Evolutionary conservation across 1,140 invertebrate species (phyloP), one percentile per base, ranked within the genome.

Genomic region (Helicoverpa armigera): DNA sequence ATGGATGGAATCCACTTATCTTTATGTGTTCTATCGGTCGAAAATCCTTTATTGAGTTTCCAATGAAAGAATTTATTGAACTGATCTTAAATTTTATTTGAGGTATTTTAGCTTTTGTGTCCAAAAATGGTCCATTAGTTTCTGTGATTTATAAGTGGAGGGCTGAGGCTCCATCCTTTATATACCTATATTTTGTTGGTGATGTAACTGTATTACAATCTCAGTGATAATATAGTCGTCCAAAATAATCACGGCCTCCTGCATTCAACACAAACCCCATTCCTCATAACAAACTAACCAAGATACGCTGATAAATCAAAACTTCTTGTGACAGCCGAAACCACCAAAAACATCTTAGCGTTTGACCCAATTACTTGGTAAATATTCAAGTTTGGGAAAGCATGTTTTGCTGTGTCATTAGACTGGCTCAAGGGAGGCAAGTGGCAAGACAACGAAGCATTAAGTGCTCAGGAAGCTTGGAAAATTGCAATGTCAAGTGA

Each of bases 401-500:
- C 65, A 48, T 70, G 61, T 67, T 79, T 79, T 79, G 76, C 76
- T 60, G 65, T 70, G 76, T 79, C 76, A 79, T 79, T 79, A 79
- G 61, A 78, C 61, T 10, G 76, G 76, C 76, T 78, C 43, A 51
- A 69, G 69, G 54, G 29, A 85, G 84, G 81, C 79, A 83, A 85
- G 82, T 83, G 79, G 86, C 86, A 79, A 85, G 79, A 77, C 79
- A 67, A 53, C 35, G 60, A 29, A 58, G 80, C 82, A 82, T 86
- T 86, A 83, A 87, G 82, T 85, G 80, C 79, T 67, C 51, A 78
- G 77, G 79, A 81, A 82, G 83, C 83, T 81, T 51, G 75, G 78
- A 80, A 84, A 87, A 82, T 81, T 84, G 79, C 83, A 81, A 79
- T 83, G 80, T 83, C 77, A 74, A 78, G 83, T 83, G 81, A 81